Percentiles rank a stretch among this genome's conserved stretches.
Evolutionary conservation across 2,797 vertebrate genomes (phyloP).

Genomic region (Petrocephalus schoutedeni): DNA sequence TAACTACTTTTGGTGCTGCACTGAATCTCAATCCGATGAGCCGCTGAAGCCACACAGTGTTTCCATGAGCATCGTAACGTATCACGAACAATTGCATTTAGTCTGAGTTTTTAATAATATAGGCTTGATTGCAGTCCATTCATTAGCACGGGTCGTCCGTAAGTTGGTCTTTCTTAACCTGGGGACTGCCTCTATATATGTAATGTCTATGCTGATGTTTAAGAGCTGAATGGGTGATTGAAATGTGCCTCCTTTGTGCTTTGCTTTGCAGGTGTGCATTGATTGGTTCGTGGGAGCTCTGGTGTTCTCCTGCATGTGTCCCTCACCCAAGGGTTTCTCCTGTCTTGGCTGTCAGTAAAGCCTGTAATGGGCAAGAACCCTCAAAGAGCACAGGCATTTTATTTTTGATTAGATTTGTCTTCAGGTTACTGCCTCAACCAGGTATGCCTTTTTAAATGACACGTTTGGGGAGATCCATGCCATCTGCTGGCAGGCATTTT

Average conservation of each 20-base stretch:
- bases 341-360: slow-evolving; percentile 62
- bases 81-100: not conserved
- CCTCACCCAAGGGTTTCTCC: slow-evolving; percentile 48
- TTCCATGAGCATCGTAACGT: not conserved
- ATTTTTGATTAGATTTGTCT: slow-evolving; percentile 63
- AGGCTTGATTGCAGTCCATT: not conserved
- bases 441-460: slow-evolving; percentile 39
- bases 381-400: slow-evolving; percentile 71
- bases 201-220: not conserved
- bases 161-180: not conserved
- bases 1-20: not conserved
- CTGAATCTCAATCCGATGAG: not conserved
- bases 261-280: slow-evolving; percentile 51
- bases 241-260: slow-evolving; percentile 13
- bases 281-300: slow-evolving; percentile 32
- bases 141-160: not conserved
- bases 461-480: not conserved
- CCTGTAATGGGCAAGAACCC: slow-evolving; percentile 93
- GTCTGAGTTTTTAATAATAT: not conserved
- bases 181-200: not conserved
- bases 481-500: not conserved
- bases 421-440: slow-evolving; percentile 57
- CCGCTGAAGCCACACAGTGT: not conserved
- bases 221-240: not conserved
- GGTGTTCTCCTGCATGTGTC: slow-evolving; percentile 50